Base-by-base conservation (phyloP, 2,113 vertebrate species). In the Pangasianodon hypophthalmus region DNA sequence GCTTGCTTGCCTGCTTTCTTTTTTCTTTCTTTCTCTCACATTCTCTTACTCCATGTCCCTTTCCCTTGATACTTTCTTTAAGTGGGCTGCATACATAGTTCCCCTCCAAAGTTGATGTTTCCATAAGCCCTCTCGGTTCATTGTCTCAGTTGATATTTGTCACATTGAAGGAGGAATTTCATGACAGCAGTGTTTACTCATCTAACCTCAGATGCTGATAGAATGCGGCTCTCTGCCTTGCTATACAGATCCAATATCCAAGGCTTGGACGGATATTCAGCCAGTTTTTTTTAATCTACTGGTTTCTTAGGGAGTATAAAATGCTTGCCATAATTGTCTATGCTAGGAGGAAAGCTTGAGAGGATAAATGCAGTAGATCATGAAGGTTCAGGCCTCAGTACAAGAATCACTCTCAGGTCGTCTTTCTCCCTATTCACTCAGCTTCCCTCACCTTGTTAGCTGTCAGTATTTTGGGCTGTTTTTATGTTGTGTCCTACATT, bases 241-340 rank as follows among this genome's bases (percentile, higher is more conserved):
- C 87, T 56, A 52, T 64, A 41, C 52, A 87, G 86, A 62, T 87
- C 56, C 8, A 87, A 77, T 85, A 77, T 81, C 75, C 69, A 79
- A 54, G 44, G 21, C 75, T 83, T 87, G 41, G 85, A 87, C 46
- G 58, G 80, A 90, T 73, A 62, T 89, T 85, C 56, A 87, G 73
- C 24, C 48, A 44, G 8, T 37, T 87, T 41, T 69, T 26, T 50
- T 50, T 24, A 32, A 24, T 71, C 64, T 44, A 56, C 11, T n/a
- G 11, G n/a, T 69, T 37, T 56, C 10, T 26, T 52, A 26, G n/a
- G 81, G 81, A 37, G 52, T 37, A 84, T 41, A 77, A 88, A 69
- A 79, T 54, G 41, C 71, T 82, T 54, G 71, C 71, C 60, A 21
- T 79, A 77, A 85, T 56, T 88, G 69, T 41, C 11, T 44, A 75